These are phyloP conservation scores for Lacanobia oleracea DNA, from an alignment of 2,888 invertebrate genomes.

Conservation along the genomic window DNA sequence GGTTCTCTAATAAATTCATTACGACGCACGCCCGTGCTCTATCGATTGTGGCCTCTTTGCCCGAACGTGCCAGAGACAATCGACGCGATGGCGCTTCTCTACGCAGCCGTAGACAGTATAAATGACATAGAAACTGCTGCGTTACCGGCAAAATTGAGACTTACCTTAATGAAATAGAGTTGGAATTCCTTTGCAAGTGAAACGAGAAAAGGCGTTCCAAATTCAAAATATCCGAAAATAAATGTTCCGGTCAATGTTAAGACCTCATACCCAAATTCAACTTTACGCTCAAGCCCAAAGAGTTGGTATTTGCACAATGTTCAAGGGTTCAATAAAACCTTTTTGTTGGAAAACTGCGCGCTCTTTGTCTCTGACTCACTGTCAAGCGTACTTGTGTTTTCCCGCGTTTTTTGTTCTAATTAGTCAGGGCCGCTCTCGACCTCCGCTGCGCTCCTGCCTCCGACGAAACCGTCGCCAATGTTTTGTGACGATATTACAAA, in stretches of 20 bases:
- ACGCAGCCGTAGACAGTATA: slow-evolving; percentile 78
- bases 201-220: slow-evolving; percentile 66
- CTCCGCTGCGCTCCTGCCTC: slow-evolving; percentile 72
- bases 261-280: slow-evolving; percentile 70
- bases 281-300: slow-evolving; percentile 68
- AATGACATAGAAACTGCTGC: slow-evolving; percentile 64
- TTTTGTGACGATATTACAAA: slow-evolving; percentile 66
- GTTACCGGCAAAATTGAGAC: slow-evolving; percentile 51
- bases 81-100: slow-evolving; percentile 89
- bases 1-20: slow-evolving; percentile 89
- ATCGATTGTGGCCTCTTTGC: slow-evolving; percentile 90
- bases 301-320: slow-evolving; percentile 65
- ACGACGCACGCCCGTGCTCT: slow-evolving; percentile 90
- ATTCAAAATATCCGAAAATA: slow-evolving; percentile 75
- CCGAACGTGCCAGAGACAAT: slow-evolving; percentile 90
- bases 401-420: slow-evolving; percentile 91
- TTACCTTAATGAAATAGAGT: slow-evolving; percentile 57
- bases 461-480: slow-evolving; percentile 71
- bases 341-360: slow-evolving; percentile 78
- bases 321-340: slow-evolving; percentile 77
- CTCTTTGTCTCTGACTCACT: slow-evolving; percentile 89
- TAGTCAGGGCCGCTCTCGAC: slow-evolving; percentile 87
- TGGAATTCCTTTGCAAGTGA: slow-evolving; percentile 52
- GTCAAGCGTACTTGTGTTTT: slow-evolving; percentile 90
- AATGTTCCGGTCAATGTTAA: slow-evolving; percentile 79